Base-by-base conservation (phyloP, 1,140 invertebrate species). In the Cecropterus lyciades region DNA sequence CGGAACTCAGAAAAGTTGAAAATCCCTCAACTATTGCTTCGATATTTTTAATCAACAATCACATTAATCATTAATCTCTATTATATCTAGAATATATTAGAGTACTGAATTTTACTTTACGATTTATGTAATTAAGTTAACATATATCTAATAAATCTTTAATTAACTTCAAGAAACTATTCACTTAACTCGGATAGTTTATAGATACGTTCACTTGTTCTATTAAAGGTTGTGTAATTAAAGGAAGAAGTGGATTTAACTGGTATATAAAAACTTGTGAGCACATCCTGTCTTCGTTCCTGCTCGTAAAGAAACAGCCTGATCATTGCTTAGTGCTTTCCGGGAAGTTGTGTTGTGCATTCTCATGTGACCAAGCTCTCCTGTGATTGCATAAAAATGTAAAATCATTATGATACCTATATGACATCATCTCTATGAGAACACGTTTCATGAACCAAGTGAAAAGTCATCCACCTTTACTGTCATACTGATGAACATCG, bases 301-400 rank as follows among this genome's bases (percentile, higher is more conserved):
- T 27, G 11, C 16, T 16, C 45, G 8, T 17, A 7, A 17, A 48
- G 45, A 48, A 48, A 27, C 16, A 27, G 46, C 17, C 46, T 6
- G 40, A 43, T 49, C 46, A 49, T 49, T 27, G 46, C 46, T 49
- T 9, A 24, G 46, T 49, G 17, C 46, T 27, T 49, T 49, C 46
- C 46, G 46, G 46, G 46, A 49, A 49, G 46, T 48, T 49, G 11
- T 20, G 15, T 17, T 20, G 20, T 27, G 17, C 17, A 24, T 24
- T 49, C 16, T 24, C 17, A 49, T 24, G 46, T 24, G 16, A 24
- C 46, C 11, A 8, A 24, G 46, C 16, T 1, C 17, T 24, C 46
- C 46, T 27, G 17, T 24, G 27, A 24, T 49, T 49, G 17, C 46
- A 24, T 49, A 24, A 49, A 49, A 49, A 49, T 49, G 46, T 13